These are phyloP conservation scores for Aldrovandia affinis DNA, from an alignment of 2,797 vertebrate species.

Conservation along the genomic window DNA sequence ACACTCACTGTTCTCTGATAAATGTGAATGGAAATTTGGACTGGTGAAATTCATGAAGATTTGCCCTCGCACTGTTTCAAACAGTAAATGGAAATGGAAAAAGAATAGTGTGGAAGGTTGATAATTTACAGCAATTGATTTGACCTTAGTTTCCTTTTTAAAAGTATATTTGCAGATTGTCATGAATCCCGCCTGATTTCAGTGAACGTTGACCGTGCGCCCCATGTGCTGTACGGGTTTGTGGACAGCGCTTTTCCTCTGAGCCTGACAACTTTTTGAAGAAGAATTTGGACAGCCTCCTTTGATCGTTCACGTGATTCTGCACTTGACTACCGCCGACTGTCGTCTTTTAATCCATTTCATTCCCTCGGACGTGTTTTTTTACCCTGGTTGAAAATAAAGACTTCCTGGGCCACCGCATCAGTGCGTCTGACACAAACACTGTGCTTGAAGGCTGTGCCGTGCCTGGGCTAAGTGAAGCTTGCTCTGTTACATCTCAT, in stretches of 20 bases:
- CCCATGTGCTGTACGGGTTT: not conserved
- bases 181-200: not conserved
- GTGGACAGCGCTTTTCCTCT: not conserved
- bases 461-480: constrained; percentile 13
- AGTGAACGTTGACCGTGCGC: not conserved
- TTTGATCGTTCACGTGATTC: not conserved
- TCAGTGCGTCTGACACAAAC: not conserved
- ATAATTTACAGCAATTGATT: not conserved
- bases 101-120: not conserved
- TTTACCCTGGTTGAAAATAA: not conserved
- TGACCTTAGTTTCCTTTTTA: not conserved
- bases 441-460: not conserved
- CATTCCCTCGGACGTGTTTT: too few species aligned
- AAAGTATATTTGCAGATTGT: not conserved
- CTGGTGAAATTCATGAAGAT: not conserved
- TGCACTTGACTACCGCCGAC: not conserved
- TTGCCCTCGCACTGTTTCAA: not conserved
- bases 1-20: not conserved
- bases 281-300: not conserved
- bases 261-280: not conserved
- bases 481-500: not conserved
- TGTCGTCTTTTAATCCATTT: too few species aligned
- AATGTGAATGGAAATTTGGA: not conserved
- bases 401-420: too few species aligned
- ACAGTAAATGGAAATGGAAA: too few species aligned